A percentile compares a stretch with the other conserved stretches of the same genome.
These are phyloP conservation scores for Sesia bembeciformis DNA, from an alignment of 2,888 invertebrate genomes.

Conservation along the genomic window DNA sequence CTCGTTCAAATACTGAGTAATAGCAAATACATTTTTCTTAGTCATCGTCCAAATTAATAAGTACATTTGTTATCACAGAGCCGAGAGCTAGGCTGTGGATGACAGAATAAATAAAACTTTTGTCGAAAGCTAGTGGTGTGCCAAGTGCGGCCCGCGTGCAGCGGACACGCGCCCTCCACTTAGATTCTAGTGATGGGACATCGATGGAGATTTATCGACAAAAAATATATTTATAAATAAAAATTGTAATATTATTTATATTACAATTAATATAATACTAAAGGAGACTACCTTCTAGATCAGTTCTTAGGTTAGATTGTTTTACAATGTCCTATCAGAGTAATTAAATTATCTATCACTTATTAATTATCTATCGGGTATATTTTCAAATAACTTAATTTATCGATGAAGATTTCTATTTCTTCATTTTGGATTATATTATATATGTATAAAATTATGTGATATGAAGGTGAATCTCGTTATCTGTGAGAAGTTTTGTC, in stretches of 20 bases:
- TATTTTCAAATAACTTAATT: background rate
- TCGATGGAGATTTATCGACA: background rate
- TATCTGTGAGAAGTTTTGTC: too few relatives aligned
- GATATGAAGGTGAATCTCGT: too few relatives aligned
- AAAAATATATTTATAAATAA: background rate
- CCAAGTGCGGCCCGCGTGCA: constrained; percentile 48
- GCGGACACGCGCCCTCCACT: constrained; percentile 37
- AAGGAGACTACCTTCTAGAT: too few relatives aligned
- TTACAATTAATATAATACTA: background rate
- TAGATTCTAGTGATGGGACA: constrained; percentile 17
- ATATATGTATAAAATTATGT: too few relatives aligned
- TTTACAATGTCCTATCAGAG: background rate
- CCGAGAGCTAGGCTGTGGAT: background rate
- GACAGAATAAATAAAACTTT: constrained; percentile 71
- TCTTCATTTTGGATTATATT: too few relatives aligned
- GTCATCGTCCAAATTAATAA: background rate
- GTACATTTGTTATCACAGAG: background rate
- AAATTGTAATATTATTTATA: background rate
- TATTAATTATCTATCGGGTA: background rate
- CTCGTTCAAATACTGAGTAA: too few relatives aligned
- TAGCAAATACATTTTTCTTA: background rate
- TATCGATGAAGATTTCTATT: too few relatives aligned
- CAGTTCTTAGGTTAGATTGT: background rate
- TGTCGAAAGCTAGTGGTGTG: constrained; percentile 52
- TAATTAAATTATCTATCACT: background rate